Evolutionary conservation across 1,140 invertebrate species (phyloP).

Genomic region (Himalopsyche phryganea): DNA sequence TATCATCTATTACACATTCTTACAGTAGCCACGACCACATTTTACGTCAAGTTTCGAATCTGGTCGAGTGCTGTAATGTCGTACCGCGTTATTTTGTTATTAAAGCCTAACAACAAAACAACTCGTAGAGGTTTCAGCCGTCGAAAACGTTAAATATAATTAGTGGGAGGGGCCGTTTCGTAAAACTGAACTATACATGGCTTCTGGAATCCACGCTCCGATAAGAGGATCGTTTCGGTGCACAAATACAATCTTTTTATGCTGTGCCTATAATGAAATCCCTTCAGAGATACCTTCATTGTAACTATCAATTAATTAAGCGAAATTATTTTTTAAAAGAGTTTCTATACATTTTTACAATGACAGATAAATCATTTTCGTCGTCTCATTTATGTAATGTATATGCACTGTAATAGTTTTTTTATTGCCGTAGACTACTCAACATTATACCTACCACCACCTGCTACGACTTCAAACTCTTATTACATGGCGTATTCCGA

Average conservation of each 20-base stretch:
- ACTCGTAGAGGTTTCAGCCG: neutral
- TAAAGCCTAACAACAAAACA: neutral
- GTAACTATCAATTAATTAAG: too few species aligned
- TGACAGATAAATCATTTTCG: too few species aligned
- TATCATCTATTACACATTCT: too few species aligned
- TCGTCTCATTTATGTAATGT: too few species aligned
- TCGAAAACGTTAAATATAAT: conserved; percentile 33
- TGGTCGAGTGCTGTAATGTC: neutral
- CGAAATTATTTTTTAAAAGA: too few species aligned
- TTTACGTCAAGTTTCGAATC: neutral
- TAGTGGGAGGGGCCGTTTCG: conserved; percentile 32
- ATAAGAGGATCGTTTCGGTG: neutral
- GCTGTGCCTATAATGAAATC: neutral
- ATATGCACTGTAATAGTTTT: too few species aligned
- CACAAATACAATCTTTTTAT: neutral
- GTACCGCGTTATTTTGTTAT: neutral
- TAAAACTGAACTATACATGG: conserved; percentile 30
- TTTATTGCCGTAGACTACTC: too few species aligned
- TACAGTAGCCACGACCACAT: neutral
- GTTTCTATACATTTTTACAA: too few species aligned
- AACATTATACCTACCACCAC: too few species aligned
- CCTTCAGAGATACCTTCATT: neutral
- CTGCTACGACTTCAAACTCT: too few species aligned
- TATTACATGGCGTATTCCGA: too few species aligned
- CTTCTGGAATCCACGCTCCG: conserved; percentile 30